A percentile compares a stretch with the other conserved stretches of the same genome.
phyloP scores from a whole-genome alignment of 2,113 vertebrate species.

The Gracilinanus agilis region DNA sequence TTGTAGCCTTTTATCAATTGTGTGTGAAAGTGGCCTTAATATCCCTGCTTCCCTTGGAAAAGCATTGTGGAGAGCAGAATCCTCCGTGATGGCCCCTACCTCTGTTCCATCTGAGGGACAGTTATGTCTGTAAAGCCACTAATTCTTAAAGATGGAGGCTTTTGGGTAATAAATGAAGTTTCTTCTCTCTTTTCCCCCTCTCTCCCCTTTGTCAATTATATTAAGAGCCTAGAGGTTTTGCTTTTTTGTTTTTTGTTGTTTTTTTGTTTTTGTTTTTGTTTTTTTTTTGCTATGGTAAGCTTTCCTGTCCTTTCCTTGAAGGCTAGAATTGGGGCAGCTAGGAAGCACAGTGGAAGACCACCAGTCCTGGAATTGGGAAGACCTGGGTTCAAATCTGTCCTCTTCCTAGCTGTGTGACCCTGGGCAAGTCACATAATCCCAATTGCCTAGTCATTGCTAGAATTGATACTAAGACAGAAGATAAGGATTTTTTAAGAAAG shows the following conservation, averaged over 20 bases:
- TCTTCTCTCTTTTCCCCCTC: background rate
- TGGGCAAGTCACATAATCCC: too few relatives aligned
- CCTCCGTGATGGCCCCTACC: conserved; percentile 67
- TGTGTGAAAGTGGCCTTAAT: conserved; percentile 39
- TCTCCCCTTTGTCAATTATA: conserved; percentile 73
- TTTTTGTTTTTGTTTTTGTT: too few relatives aligned
- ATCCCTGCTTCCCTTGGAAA: conserved; percentile 63
- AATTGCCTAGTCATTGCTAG: too few relatives aligned
- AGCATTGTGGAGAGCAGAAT: conserved; percentile 60
- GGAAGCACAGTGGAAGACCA: too few relatives aligned
- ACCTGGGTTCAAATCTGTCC: too few relatives aligned
- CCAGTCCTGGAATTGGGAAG: too few relatives aligned
- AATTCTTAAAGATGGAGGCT: conserved; percentile 74
- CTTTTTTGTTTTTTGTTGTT: too few relatives aligned
- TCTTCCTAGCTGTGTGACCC: too few relatives aligned
- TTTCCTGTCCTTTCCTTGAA: conserved; percentile 36
- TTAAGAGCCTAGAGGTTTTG: conserved; percentile 52
- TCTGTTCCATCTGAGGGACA: conserved; percentile 59
- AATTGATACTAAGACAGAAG: too few relatives aligned
- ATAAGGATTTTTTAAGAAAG: too few relatives aligned
- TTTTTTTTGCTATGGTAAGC: conserved; percentile 49
- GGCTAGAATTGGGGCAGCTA: background rate
- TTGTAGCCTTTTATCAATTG: conserved; percentile 70
- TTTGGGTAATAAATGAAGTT: conserved; percentile 66
- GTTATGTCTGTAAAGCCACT: conserved; percentile 60